Evolutionary conservation across 2,888 invertebrate species (phyloP), one percentile per base, ranked within the genome.

Genomic region (Chromoteleia sp.): DNA sequence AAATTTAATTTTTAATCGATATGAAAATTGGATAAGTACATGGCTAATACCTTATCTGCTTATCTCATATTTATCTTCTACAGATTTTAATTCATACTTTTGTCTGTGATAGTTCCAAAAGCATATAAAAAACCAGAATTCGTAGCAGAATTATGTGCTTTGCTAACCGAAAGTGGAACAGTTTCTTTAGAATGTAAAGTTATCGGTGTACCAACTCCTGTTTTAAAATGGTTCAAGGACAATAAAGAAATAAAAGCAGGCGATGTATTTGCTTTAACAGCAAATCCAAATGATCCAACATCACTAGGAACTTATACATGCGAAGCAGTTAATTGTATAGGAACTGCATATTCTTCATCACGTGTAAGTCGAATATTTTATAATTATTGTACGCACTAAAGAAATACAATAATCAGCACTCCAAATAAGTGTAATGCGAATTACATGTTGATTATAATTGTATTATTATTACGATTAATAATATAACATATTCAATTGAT

Each of bases 131-230:
- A 95, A 12, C 98, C 98, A 0, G 96, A 97, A 90, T 98, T 98
- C 90, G 94, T 97, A 39, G 96, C 97, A 90, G 96, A 96, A 86
- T 93, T 98, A 10, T 94, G 95, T 29, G 97, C 97, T 0, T 93
- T 97, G 76, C 93, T 97, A 29, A 97, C 97, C 0, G 96, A 97
- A 89, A 96, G 96, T 86, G 98, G 98, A 43, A 97, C 97, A 0
- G 98, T 98, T 8, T 96, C 97, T 0, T 93, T 98, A 82, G 97
- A 97, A 91, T 98, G 98, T 91, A 98, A 98, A 91, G 97, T 97
- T 15, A 95, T 97, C 61, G 97, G 97, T 12, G 96, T 97, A n/a
- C 97, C 98, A 0, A 97, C 97, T 0, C 96, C 96, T 0, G 93
- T 95, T 15, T 90, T 96, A 73, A 93, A 94, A 78, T 96, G 95